phyloP scores from a whole-genome alignment of 2,797 vertebrate species.

The Todus mexicanus region DNA sequence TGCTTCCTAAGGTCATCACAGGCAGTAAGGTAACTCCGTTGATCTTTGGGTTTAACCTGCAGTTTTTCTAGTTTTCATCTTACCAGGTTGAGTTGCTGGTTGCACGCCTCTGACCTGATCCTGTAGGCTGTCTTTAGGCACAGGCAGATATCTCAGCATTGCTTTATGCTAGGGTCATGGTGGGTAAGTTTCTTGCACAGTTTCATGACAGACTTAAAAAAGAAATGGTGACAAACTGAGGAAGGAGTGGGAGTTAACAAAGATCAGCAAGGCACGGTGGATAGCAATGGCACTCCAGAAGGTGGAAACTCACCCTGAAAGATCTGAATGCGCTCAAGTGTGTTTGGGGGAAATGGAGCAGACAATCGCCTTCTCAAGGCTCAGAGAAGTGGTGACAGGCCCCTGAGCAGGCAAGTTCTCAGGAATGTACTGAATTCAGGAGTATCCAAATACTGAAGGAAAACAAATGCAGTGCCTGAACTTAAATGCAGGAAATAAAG shows the following conservation, averaged over 20 bases:
- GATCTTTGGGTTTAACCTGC: neutral
- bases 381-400: neutral
- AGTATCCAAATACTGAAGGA: neutral
- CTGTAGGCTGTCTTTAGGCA: neutral
- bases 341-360: neutral
- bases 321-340: neutral
- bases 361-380: neutral
- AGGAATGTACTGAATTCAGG: neutral
- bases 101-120: neutral
- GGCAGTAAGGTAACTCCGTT: neutral
- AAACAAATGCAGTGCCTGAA: neutral
- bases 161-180: neutral
- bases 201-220: neutral
- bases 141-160: neutral
- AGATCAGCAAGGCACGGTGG: neutral
- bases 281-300: neutral
- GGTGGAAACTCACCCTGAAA: slow-evolving; percentile 2
- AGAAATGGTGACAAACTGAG: neutral
- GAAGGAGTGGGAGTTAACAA: neutral
- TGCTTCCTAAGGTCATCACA: neutral
- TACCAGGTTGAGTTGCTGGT: neutral
- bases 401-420: neutral
- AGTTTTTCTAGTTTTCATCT: neutral
- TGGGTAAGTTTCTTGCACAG: neutral
- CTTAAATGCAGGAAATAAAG: neutral